These are phyloP conservation scores for Drosophila atroscutellata DNA, from an alignment of 2,888 invertebrate genomes.

Conservation along the genomic window DNA sequence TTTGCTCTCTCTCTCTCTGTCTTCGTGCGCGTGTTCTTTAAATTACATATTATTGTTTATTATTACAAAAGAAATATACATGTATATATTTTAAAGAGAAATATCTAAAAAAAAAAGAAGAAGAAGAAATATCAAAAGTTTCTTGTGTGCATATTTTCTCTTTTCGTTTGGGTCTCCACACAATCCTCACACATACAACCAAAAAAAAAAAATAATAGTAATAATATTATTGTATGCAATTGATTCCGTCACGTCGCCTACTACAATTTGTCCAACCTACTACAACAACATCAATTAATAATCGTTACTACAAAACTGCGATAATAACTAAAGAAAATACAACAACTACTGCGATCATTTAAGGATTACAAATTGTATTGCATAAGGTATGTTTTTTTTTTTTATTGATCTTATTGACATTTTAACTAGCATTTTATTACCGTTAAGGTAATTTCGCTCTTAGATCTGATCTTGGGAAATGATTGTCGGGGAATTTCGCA, in stretches of 20 bases:
- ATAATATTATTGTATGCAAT: conserved; percentile 66
- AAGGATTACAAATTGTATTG: conserved; percentile 39
- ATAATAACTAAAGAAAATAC: conserved; percentile 19
- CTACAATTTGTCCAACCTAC: conserved; percentile 79
- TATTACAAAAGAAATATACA: conserved; percentile 5
- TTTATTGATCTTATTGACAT: background rate
- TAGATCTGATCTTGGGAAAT: background rate
- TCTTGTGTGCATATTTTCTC: conserved; percentile 26
- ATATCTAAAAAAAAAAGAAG: conserved; percentile 4
- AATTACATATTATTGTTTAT: conserved; percentile 41
- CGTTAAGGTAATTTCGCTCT: background rate
- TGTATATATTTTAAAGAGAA: conserved; percentile 5
- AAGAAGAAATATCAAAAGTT: conserved; percentile 18
- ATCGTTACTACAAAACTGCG: conserved; percentile 51
- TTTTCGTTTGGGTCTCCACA: conserved; percentile 35
- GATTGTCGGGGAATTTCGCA: background rate
- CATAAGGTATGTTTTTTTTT: conserved; percentile 46
- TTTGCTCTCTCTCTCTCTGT: conserved; percentile 10
- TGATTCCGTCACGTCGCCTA: conserved; percentile 81
- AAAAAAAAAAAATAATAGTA: conserved; percentile 8
- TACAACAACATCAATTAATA: conserved; percentile 24
- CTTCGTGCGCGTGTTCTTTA: conserved; percentile 48
- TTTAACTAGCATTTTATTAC: background rate
- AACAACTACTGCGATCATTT: conserved; percentile 27
- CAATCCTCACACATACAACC: conserved; percentile 28